phyloP scores from a whole-genome alignment of 2,888 invertebrate genomes.

The Luperina testacea region DNA sequence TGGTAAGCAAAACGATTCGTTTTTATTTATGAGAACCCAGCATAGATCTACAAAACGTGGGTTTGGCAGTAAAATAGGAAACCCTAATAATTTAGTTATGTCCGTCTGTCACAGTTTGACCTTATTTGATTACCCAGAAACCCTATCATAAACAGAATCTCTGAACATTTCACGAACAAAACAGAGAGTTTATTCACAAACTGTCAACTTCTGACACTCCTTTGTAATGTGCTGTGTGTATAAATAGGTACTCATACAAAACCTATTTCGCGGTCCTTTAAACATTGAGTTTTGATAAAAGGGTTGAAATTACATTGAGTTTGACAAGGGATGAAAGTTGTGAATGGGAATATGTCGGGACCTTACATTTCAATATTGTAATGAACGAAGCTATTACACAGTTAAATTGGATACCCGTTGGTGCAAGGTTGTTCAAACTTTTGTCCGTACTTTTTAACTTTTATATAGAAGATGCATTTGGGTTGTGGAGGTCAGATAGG shows the following conservation, averaged over 20 bases:
- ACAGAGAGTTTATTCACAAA: constrained; percentile 9
- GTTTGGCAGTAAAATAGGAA: not conserved
- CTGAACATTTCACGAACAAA: not conserved
- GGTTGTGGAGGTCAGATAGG: not conserved
- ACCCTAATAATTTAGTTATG: not conserved
- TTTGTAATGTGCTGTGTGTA: not conserved
- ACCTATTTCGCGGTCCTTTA: not conserved
- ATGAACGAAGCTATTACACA: constrained; percentile 18
- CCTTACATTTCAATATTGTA: not conserved
- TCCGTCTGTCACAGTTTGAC: not conserved
- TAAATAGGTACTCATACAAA: not conserved
- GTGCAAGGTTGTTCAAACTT: not conserved
- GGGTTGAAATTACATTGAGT: constrained; percentile 20
- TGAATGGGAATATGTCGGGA: constrained; percentile 1
- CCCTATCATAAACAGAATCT: not conserved
- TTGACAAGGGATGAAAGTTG: constrained; percentile 44
- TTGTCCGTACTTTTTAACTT: not conserved
- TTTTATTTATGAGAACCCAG: not conserved
- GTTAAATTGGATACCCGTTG: constrained; percentile 39
- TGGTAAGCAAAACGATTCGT: too few species aligned
- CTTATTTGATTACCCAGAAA: not conserved
- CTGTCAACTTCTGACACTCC: constrained; percentile 29
- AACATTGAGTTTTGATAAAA: constrained; percentile 7
- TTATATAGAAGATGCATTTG: not conserved
- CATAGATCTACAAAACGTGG: not conserved